Evolutionary conservation across 2,113 vertebrate species (phyloP), one percentile per base, ranked within the genome.

Genomic region (Paralichthys olivaceus): DNA sequence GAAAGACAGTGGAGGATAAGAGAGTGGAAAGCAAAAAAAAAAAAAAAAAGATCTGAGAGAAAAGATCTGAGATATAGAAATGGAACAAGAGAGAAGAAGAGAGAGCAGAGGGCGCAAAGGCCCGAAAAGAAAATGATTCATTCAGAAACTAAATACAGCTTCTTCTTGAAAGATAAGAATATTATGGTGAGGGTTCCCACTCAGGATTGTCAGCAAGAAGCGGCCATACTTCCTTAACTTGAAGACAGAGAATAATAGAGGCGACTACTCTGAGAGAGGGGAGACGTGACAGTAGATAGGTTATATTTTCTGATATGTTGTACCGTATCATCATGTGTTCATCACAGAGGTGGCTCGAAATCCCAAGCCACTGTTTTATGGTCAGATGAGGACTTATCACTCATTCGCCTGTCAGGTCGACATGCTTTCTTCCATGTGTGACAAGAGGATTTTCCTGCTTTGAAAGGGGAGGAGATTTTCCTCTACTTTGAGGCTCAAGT

Each of bases 361-460:
- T 53, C n/a, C 3, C 20, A 14, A 43, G 61, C 57, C 55, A 22
- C 40, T 69, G 45, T 75, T 85, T 84, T 55, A 58, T 32, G 84
- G 77, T 81, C 68, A 81, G 79, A 76, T 40, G 75, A 73, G 57
- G 66, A 69, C 62, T 84, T 79, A 85, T 77, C 75, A 20, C 73
- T 64, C 80, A 57, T 58, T 88, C 71, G 66, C 72, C 77, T 49
- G 53, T 77, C 83, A 45, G 69, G 62, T 70, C 25, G 70, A 79
- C 81, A 73, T 26, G 29, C 72, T 71, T 40, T 70, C 79, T 82
- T 64, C 81, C 65, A 74, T 67, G 76, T 58, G 72, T 61, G 81
- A 86, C 79, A 80, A 72, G 84, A 80, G 80, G 84, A 84, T 88
- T 88, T 89, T 65, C 78, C 75, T n/a, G 56, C 66, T 75, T 55